Evolutionary conservation across 1,140 invertebrate genomes (phyloP).

Genomic region (Magallana ariakensis): DNA sequence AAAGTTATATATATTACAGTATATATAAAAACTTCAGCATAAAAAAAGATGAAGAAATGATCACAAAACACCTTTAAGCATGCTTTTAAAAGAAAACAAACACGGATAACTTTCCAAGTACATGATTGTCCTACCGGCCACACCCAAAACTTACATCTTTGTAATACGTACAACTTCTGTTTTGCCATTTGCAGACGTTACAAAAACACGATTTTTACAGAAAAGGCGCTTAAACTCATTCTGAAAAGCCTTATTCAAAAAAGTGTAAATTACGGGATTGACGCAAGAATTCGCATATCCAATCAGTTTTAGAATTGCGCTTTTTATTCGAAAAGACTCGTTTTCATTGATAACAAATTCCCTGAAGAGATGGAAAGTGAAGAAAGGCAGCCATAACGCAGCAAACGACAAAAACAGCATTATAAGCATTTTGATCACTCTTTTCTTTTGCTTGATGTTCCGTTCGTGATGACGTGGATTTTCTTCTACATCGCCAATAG

Average conservation of each 20-base stretch:
- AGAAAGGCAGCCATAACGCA: conserved; percentile 80
- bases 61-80: no score
- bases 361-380: conserved; percentile 66
- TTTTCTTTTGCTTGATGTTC: conserved; percentile 61
- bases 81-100: no score
- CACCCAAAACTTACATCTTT: conserved; percentile 4
- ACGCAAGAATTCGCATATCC: conserved; percentile 83
- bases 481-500: conserved; percentile 63
- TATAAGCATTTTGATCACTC: conserved; percentile 81
- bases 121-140: no score
- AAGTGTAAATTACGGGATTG: conserved; percentile 89
- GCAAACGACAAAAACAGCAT: conserved; percentile 80
- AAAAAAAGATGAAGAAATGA: no score
- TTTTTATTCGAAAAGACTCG: conserved; percentile 53
- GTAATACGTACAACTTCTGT: conserved; percentile 30
- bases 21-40: no score
- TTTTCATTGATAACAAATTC: conserved; percentile 58
- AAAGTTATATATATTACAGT: no score
- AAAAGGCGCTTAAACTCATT: conserved; percentile 50
- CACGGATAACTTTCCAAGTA: no score
- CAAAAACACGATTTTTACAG: conserved; percentile 40
- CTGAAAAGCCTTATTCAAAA: conserved; percentile 87
- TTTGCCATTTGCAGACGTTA: conserved; percentile 8
- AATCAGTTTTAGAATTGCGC: conserved; percentile 83
- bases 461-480: conserved; percentile 56